Base-by-base conservation (phyloP, 2,888 invertebrate species). In the Pteria penguin region DNA sequence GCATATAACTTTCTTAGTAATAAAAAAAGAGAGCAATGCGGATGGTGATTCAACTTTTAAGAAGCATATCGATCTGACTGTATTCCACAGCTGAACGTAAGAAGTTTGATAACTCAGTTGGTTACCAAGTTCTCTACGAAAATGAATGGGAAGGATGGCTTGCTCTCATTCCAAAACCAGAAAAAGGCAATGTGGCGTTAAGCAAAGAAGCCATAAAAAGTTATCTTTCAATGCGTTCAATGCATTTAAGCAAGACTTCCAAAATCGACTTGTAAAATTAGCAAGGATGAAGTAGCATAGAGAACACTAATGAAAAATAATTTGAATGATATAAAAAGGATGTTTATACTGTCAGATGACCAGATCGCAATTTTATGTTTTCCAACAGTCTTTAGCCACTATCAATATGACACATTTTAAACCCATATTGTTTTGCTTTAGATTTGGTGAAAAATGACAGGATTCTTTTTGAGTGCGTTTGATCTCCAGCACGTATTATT, bases 311-410 rank as follows among this genome's bases (percentile, higher is more conserved):
- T 27, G 55, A 76, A 79, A 61, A 79, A 77, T 68, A 69, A 77
- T 52, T 11, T 80, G 32, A 75, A 52, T 33, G 57, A 75, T 54
- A 31, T 72, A 14, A 27, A 55, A 27, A 76, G 52, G 54, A 26
- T 79, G 67, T 65, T 63, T 66, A 66, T 80, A 2, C 55, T 80
- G 24, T 77, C 80, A 24, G 77, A 75, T 70, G 77, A 78, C 66
- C 36, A 66, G 72, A 24, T 24, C 27, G 18, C 24, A n/a, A 61
- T 76, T 31, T 29, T 76, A 52, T 18, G 57, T 24, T 11, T 26
- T 78, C n/a, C 71, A 79, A 54, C n/a, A 60, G 54, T 33, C 36
- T 45, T 8, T 79, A 24, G 62, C 69, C 31, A 60, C 22, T n/a
- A 27, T 36, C 11, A 27, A 18, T 33, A 33, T 24, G 8, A 33